A percentile compares a stretch with the other conserved stretches of the same genome.
phyloP scores from a whole-genome alignment of 1,140 invertebrate genomes.

The Drosophila tropicalis region DNA sequence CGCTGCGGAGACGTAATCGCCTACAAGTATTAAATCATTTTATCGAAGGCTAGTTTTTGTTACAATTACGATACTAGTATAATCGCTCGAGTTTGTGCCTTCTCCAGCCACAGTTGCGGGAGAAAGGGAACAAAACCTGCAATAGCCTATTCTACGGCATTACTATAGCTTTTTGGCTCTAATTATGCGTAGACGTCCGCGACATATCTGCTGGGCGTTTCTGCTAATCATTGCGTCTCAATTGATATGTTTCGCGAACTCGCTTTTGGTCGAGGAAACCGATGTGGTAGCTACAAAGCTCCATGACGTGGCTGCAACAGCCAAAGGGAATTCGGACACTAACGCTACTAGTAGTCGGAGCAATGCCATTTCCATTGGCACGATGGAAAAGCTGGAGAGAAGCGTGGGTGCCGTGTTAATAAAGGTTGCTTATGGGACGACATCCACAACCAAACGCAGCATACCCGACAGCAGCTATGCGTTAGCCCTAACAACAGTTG shows the following conservation, averaged over 20 bases:
- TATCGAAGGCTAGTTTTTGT: background rate
- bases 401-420: slow-evolving; percentile 87
- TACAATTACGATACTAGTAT: background rate
- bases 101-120: background rate
- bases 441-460: slow-evolving; percentile 86
- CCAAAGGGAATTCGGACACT: background rate
- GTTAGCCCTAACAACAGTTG: slow-evolving; percentile 85
- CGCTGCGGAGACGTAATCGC: background rate
- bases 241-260: slow-evolving; percentile 44
- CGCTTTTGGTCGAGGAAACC: slow-evolving; percentile 48
- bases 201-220: slow-evolving; percentile 30
- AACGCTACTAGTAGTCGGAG: slow-evolving; percentile 37
- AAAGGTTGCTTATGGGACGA: slow-evolving; percentile 88
- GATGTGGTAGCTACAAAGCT: slow-evolving; percentile 13
- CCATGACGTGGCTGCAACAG: slow-evolving; percentile 12
- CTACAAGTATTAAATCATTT: slow-evolving; percentile 38
- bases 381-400: slow-evolving; percentile 84
- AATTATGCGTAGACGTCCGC: slow-evolving; percentile 25
- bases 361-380: slow-evolving; percentile 35
- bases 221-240: slow-evolving; percentile 37
- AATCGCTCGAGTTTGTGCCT: background rate
- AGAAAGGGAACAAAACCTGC: slow-evolving; percentile 9
- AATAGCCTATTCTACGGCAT: background rate
- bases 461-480: slow-evolving; percentile 87
- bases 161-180: slow-evolving; percentile 5